Conservation (phyloP, 2,113 vertebrate genomes). For the Pelodiscus sinensis region DNA sequence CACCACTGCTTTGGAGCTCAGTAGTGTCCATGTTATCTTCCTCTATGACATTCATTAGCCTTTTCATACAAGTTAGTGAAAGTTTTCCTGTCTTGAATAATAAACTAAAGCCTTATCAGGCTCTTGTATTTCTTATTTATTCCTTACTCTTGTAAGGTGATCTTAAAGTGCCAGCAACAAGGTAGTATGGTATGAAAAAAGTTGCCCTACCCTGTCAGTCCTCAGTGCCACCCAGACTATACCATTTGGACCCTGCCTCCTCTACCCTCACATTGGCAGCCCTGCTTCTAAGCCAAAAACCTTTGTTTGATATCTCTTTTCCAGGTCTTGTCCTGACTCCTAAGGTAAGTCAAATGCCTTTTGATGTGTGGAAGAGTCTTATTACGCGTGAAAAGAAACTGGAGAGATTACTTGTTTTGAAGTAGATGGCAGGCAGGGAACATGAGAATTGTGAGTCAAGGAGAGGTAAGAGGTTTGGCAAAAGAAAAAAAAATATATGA, state of each 20-base stretch:
- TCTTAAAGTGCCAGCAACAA: slow-evolving; percentile 3
- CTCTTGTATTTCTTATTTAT: slow-evolving; percentile 14
- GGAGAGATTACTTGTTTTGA: not conserved
- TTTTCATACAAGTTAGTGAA: not conserved
- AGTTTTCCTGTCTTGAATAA: not conserved
- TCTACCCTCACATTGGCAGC: no score
- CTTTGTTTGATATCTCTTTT: not conserved
- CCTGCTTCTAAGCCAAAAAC: not conserved
- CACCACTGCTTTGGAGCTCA: not conserved
- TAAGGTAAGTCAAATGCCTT: not conserved
- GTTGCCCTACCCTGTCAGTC: not conserved
- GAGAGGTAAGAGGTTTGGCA: not conserved
- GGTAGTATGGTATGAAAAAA: not conserved
- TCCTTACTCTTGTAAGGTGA: not conserved
- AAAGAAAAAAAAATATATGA: not conserved
- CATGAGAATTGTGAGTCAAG: not conserved
- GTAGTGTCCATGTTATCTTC: not conserved
- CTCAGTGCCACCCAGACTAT: no score
- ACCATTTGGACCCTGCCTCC: no score
- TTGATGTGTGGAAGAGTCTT: not conserved
- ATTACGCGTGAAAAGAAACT: not conserved
- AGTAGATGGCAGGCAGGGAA: not conserved
- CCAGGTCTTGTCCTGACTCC: not conserved
- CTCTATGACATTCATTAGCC: not conserved
- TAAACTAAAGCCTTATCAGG: not conserved